Evolutionary conservation across 2,113 vertebrate genomes (phyloP), one percentile per base, ranked within the genome.

Genomic region (Andinoacara biseriatus): DNA sequence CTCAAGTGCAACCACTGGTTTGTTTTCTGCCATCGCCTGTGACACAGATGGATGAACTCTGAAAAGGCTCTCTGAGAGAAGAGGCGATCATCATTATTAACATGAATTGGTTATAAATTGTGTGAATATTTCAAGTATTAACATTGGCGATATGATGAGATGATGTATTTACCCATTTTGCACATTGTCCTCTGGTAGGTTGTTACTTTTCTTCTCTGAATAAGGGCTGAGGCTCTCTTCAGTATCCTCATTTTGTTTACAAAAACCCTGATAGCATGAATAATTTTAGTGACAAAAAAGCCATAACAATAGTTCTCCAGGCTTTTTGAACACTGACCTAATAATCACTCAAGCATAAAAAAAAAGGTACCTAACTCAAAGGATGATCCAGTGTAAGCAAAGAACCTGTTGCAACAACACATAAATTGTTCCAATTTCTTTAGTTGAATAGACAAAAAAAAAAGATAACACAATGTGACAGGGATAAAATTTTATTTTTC

Each of bases 1-100:
- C 91, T 98, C 97, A 26, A 98, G 94, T 20, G 97, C 97, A 81
- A 98, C 96, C 2, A 98, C 94, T 0, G 97, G 95, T 84, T 87
- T 95, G 78, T 95, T 94, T 31, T 95, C 93, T 46, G 90, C 91
- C 86, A 98, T n/a, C 1, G 97, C 97, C 84, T 96, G 91, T 18
- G 94, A 92, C 24, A 98, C 90, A 0, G 89, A 89, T 7, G 97
- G 95, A 54, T 97, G 96, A 83, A 98, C 92, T 82, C 83, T 96
- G 91, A 97, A 89, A 81, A 95, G 83, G 58, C 75, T 49, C 89
- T 94, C 97, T 98, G 87, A 63, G 33, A 67, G 81, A 38, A 90
- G 81, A 90, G 20, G 43, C 6, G 24, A 79, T 58, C 13, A 22
- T 40, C 10, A 31, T 72, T 38, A 52, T 49, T 62, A 62, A 10